phyloP scores from a whole-genome alignment of 2,888 invertebrate species.

The Unio delphinus region DNA sequence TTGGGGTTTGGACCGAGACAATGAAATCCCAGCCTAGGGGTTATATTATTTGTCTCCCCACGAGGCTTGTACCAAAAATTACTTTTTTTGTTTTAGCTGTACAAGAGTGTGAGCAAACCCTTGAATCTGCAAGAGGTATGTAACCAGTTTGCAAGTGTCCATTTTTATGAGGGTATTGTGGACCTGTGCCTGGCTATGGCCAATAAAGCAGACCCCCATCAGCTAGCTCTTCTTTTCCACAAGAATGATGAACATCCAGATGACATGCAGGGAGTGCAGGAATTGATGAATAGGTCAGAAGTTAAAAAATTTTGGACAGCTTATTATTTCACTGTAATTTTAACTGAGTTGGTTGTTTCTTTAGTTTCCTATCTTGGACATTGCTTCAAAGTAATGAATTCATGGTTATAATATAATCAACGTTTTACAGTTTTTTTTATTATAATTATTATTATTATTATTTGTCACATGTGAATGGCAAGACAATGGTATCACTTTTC shows the following conservation, averaged over 20 bases:
- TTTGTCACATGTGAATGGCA: no score
- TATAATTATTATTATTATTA: no score
- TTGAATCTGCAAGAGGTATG: slow-evolving; percentile 89
- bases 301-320: background rate
- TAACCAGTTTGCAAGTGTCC: slow-evolving; percentile 83
- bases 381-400: no score
- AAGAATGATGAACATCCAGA: slow-evolving; percentile 86
- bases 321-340: background rate
- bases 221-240: slow-evolving; percentile 89
- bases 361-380: no score
- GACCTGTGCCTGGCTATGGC: slow-evolving; percentile 90
- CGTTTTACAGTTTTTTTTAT: no score
- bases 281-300: slow-evolving; percentile 73
- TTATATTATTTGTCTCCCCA: no score
- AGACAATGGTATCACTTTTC: no score
- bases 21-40: no score
- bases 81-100: slow-evolving; percentile 73
- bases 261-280: slow-evolving; percentile 86
- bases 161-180: slow-evolving; percentile 89
- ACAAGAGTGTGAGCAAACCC: slow-evolving; percentile 90
- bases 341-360: no score
- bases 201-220: slow-evolving; percentile 87
- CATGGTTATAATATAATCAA: no score
- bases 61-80: background rate
- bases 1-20: no score